Percentiles rank a stretch among this genome's conserved stretches.
Evolutionary conservation across 1,140 invertebrate genomes (phyloP).

Genomic region (Lordiphosa clarofinis): DNA sequence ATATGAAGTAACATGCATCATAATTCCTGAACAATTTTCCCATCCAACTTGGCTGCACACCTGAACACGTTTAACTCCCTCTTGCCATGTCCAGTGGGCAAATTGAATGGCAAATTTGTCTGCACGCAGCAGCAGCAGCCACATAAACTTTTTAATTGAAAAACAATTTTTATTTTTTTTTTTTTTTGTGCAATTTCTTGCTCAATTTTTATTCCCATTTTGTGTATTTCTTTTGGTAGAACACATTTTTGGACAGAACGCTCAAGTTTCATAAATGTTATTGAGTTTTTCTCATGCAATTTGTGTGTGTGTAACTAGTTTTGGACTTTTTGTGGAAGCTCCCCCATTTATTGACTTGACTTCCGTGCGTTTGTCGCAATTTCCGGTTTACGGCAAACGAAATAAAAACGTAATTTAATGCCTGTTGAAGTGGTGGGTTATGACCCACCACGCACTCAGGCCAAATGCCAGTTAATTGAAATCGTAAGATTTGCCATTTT

Average conservation of each 20-base stretch:
- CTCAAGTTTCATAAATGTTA: constrained; percentile 75
- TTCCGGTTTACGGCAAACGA: constrained; percentile 74
- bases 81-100: constrained; percentile 48
- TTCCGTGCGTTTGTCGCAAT: constrained; percentile 77
- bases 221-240: constrained; percentile 13
- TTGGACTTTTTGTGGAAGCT: constrained; percentile 30
- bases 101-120: constrained; percentile 74
- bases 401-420: constrained; percentile 77
- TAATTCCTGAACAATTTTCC: constrained; percentile 14
- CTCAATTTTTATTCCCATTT: constrained; percentile 1
- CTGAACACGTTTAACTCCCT: constrained; percentile 25
- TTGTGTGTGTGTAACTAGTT: constrained; percentile 71
- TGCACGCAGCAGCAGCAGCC: constrained; percentile 58
- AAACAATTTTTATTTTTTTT: constrained; percentile 65
- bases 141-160: constrained; percentile 77
- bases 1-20: constrained; percentile 25
- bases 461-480: constrained; percentile 51
- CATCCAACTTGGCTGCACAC: constrained; percentile 26
- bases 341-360: constrained; percentile 71
- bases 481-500: constrained; percentile 67
- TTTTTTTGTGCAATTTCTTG: constrained; percentile 14
- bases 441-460: constrained; percentile 16
- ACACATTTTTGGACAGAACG: constrained; percentile 24
- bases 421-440: constrained; percentile 31
- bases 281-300: constrained; percentile 53